A percentile compares a stretch with the other conserved stretches of the same genome.
phyloP scores from a whole-genome alignment of 2,797 vertebrate genomes.

The Etheostoma perlongum region DNA sequence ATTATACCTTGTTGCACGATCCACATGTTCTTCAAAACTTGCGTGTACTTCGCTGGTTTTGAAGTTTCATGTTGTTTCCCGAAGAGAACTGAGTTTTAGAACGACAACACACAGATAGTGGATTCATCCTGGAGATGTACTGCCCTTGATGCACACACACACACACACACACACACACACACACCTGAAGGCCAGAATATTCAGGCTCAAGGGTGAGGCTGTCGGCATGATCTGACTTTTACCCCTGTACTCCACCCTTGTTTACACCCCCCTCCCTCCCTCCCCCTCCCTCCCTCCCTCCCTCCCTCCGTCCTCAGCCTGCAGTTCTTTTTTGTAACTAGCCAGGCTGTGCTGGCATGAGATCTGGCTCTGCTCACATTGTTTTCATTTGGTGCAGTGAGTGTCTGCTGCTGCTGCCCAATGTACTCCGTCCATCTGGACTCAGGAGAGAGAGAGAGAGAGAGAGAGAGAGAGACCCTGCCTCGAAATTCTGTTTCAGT shows the following conservation, averaged over 20 bases:
- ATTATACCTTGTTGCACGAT: too few relatives aligned
- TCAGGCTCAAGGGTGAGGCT: slow-evolving; percentile 17
- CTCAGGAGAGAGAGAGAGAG: slow-evolving; percentile 11
- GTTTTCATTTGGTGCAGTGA: slow-evolving; percentile 48
- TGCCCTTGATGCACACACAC: too few relatives aligned
- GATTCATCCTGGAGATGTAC: too few relatives aligned
- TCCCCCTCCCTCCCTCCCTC: slow-evolving; percentile 3
- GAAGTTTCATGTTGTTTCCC: too few relatives aligned
- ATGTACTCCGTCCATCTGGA: slow-evolving; percentile 55
- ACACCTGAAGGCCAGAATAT: slow-evolving; percentile 23
- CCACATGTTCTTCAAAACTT: too few relatives aligned
- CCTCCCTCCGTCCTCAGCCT: slow-evolving; percentile 18
- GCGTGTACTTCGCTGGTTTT: too few relatives aligned
- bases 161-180: too few relatives aligned
- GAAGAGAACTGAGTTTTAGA: too few relatives aligned
- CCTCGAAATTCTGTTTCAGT: background rate
- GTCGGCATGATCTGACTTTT: slow-evolving; percentile 8
- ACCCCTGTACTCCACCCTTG: background rate
- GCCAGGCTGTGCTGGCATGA: slow-evolving; percentile 53
- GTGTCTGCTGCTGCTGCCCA: slow-evolving; percentile 55
- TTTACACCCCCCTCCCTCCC: background rate
- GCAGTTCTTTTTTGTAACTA: slow-evolving; percentile 47
- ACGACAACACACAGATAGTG: too few relatives aligned
- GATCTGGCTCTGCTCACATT: slow-evolving; percentile 45
- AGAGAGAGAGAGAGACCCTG: background rate